Base-by-base conservation (phyloP, 1,140 invertebrate species). In the Sweltsa coloradensis region DNA sequence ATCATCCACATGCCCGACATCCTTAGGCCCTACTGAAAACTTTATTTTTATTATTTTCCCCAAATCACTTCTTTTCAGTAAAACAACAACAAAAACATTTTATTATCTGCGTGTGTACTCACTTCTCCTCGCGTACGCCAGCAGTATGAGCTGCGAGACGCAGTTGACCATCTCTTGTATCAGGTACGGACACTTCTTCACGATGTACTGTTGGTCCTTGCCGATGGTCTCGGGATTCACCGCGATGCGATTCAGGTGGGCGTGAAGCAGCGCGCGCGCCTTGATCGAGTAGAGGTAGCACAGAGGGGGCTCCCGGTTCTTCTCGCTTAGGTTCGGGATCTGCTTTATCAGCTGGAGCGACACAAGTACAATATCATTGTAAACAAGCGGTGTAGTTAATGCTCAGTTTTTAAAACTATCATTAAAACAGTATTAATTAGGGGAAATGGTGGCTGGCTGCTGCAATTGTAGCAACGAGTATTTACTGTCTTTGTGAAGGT, bases 161-260 rank as follows among this genome's bases (percentile, higher is more conserved):
- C 92, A 92, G 56, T 86, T 89, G 37, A 98, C 85, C 89, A 98
- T 96, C 69, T 99, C 96, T 60, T 97, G 88, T 51, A 99, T 81
- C n/a, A 99, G 72, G 65, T 90, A 89, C 2, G 95, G 92, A 65
- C 87, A 89, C 63, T 97, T 93, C 56, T 82, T 88, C 29, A 97
- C 76, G 51, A 97, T 81, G 56, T 91, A 93, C 56, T 85, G 77
- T 36, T 86, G 72, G 67, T 91, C 88, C 55, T 77, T 74, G 52
- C 96, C 89, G 21, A 99, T 66, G 1, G 86, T 89, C 34, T 81
- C 71, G 0, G 80, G 75, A 56, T 85, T 85, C 13, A 99, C 65
- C 9, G 74, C 66, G 57, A 97, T 77, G 36, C 95, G 73, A 3
- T 81, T 77, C 23, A 99, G 72, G 73, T 99, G 94, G 2, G 96